Evolutionary conservation across 2,888 invertebrate species (phyloP).

Genomic region (Melinaea marsaeus): DNA sequence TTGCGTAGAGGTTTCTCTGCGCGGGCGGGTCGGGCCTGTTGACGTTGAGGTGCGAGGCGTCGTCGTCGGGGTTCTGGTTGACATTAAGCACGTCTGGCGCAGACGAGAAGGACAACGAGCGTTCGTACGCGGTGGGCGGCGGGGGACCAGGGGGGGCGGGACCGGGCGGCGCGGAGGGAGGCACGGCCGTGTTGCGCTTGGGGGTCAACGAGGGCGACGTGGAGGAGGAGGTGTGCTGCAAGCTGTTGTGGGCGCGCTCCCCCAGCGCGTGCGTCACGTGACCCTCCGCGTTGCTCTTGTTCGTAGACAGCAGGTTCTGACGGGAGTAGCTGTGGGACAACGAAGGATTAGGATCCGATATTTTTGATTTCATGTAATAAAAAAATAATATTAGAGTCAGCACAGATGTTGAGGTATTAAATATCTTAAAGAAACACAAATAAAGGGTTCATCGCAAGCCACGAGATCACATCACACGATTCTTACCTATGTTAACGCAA

Average conservation of each 20-base stretch:
- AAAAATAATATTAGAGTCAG: slow-evolving; percentile 2
- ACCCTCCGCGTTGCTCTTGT: slow-evolving; percentile 83
- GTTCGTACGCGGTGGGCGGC: slow-evolving; percentile 59
- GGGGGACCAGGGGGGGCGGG: slow-evolving; percentile 36
- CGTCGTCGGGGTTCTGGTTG: slow-evolving; percentile 63
- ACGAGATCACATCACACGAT: slow-evolving; percentile 40
- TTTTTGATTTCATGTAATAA: not conserved
- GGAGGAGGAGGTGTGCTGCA: slow-evolving; percentile 56
- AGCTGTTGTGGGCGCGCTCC: slow-evolving; percentile 78
- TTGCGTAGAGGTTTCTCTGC: slow-evolving; percentile 58
- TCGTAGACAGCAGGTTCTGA: slow-evolving; percentile 89
- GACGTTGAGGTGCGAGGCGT: slow-evolving; percentile 52
- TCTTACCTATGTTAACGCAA: slow-evolving; percentile 48
- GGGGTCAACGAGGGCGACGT: slow-evolving; percentile 53
- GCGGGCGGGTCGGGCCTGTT: slow-evolving; percentile 54
- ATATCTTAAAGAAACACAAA: slow-evolving; percentile 14
- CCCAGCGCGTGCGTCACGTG: slow-evolving; percentile 68
- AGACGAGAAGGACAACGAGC: slow-evolving; percentile 69
- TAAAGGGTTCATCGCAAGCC: slow-evolving; percentile 13
- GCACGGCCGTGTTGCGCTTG: slow-evolving; percentile 60
- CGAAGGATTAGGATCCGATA: slow-evolving; percentile 5
- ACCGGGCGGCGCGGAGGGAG: slow-evolving; percentile 31
- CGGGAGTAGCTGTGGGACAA: slow-evolving; percentile 86
- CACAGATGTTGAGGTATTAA: slow-evolving; percentile 9
- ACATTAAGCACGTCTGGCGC: slow-evolving; percentile 79